These are phyloP conservation scores for Dioctria linearis DNA, from an alignment of 2,888 invertebrate genomes.

Conservation along the genomic window DNA sequence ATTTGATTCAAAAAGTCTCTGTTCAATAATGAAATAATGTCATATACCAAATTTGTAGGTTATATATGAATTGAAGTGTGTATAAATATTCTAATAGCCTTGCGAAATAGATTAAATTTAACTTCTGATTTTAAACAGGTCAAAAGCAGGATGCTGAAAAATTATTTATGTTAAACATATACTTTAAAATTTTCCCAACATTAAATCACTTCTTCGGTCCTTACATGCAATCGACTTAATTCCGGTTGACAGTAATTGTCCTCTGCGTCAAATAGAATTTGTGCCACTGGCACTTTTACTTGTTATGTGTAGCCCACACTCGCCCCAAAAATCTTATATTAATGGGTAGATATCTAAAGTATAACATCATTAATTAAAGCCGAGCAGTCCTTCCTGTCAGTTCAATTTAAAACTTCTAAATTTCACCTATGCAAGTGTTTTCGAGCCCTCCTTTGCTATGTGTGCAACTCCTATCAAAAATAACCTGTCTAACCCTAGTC, in stretches of 20 bases:
- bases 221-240: slow-evolving; percentile 36
- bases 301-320: slow-evolving; percentile 13
- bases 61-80: too few relatives aligned
- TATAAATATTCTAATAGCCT: too few relatives aligned
- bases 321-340: slow-evolving; percentile 24
- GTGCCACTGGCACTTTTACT: slow-evolving; percentile 9
- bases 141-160: too few relatives aligned
- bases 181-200: too few relatives aligned
- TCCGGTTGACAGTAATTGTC: slow-evolving; percentile 47
- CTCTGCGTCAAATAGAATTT: slow-evolving; percentile 33
- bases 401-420: slow-evolving; percentile 41
- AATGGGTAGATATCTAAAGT: neutral
- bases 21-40: too few relatives aligned
- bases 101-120: too few relatives aligned
- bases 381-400: slow-evolving; percentile 14
- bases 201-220: slow-evolving; percentile 24
- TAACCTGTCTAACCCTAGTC: slow-evolving; percentile 38
- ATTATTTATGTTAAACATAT: too few relatives aligned
- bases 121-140: too few relatives aligned
- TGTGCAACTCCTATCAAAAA: slow-evolving; percentile 25
- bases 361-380: slow-evolving; percentile 42
- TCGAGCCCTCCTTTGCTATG: neutral
- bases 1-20: too few relatives aligned
- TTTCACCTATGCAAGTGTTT: slow-evolving; percentile 19
- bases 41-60: too few relatives aligned